These are phyloP conservation scores for Pollenia amentaria DNA, from an alignment of 2,888 invertebrate species.

Conservation along the genomic window DNA sequence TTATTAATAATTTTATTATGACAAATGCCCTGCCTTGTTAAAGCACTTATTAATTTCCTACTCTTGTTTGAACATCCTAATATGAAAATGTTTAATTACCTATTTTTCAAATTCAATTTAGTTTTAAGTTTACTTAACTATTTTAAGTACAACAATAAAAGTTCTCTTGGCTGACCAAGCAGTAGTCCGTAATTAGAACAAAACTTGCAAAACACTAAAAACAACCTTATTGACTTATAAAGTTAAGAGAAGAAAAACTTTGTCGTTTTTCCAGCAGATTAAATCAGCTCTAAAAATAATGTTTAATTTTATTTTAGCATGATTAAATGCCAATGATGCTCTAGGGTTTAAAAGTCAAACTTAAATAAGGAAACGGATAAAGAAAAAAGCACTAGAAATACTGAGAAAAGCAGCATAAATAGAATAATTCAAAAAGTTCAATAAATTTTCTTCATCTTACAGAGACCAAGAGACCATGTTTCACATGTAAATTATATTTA, in stretches of 20 bases:
- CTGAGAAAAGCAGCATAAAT: no score
- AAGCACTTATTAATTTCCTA: no score
- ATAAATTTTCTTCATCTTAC: conserved; percentile 63
- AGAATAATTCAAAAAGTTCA: conserved; percentile 53
- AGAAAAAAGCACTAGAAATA: neutral
- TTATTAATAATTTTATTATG: no score
- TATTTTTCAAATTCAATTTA: conserved; percentile 1
- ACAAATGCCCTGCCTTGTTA: no score
- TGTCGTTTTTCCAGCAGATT: conserved; percentile 12
- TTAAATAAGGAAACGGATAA: conserved; percentile 8
- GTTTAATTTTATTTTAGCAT: conserved; percentile 58
- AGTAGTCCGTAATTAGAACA: no score
- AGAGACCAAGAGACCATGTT: conserved; percentile 43
- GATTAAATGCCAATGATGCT: conserved; percentile 70
- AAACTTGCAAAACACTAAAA: neutral
- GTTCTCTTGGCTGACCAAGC: no score
- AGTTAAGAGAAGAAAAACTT: conserved; percentile 20
- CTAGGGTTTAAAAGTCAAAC: conserved; percentile 64
- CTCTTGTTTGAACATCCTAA: no score
- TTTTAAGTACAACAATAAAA: no score
- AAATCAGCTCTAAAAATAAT: conserved; percentile 63
- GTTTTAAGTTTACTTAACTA: conserved; percentile 4
- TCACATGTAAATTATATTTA: conserved; percentile 66
- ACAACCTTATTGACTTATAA: conserved; percentile 6
- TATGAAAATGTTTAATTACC: no score